Base-by-base conservation (phyloP, 2,113 vertebrate genomes). In the Aramus guarauna region DNA sequence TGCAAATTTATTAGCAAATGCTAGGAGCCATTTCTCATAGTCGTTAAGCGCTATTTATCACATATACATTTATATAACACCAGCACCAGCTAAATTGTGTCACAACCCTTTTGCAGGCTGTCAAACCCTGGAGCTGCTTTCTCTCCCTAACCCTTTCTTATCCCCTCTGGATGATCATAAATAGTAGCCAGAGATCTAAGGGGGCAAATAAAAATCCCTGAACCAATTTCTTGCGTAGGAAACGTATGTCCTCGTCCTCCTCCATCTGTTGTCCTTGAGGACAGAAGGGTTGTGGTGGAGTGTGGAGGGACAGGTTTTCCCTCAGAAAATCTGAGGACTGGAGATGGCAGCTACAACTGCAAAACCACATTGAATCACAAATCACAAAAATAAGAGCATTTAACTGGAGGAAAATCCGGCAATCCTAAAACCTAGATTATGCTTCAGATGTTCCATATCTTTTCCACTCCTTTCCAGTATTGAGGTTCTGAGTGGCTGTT, bases 231-330 rank as follows among this genome's bases (percentile, higher is more conserved):
- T 67, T 1, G 0, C 0, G 1, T 2, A 21, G 23, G 74, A 66
- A 59, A 37, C 2, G 15, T 3, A 24, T 6, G 10, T 59, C 36
- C 45, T n/a, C 0, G 1, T 22, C 37, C 9, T 68, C 16, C 66
- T 83, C 59, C 0, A 0, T 0, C 59, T 53, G 8, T 11, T 24
- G 30, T 52, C 26, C n/a, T 15, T 0, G 0, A 14, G 11, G 75
- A 41, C 6, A 34, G n/a, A 15, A 32, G 14, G 39, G 63, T 21
- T 41, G 71, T 1, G 4, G 37, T 43, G 64, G 53, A 47, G 18
- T 0, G 2, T 8, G 9, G 21, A 71, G 6, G n/a, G 45, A 19
- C 1, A 4, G 5, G n/a, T n/a, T 87, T 69, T 56, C 77, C 55
- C 50, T 5, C 21, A 18, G 55, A 81, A 87, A 84, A 58, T 22